Base-by-base conservation (phyloP, 2,113 vertebrate genomes). In the Phylloscopus trochiloides region DNA sequence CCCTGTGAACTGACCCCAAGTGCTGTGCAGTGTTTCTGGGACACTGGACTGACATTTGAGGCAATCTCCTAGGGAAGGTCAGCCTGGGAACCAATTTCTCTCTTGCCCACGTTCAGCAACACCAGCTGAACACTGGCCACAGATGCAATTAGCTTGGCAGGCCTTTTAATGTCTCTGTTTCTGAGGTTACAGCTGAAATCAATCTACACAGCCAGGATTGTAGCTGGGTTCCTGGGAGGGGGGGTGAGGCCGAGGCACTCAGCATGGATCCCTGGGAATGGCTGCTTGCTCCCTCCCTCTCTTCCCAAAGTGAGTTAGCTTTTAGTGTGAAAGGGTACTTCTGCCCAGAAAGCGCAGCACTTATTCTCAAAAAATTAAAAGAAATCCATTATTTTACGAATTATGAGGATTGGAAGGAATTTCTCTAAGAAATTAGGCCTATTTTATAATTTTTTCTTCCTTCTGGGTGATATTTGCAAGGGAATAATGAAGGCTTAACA, bases 211-310 rank as follows among this genome's bases (percentile, higher is more conserved):
- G 72, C 14, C 5, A 8, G 4, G 15, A 12, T 26, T 57, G 2
- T 18, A 73, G 32, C 55, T 34, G 89, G 12, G 21, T 38, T 68
- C 12, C 2, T 5, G 3, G 63, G 16, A 59, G 26, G 38, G 42
- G 45, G 45, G 10, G 38, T 2, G 16, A 85, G 28, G 61, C 2
- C 0, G 6, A 75, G 29, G n/a, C 29, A 32, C 43, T 40, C 2
- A 0, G 8, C 2, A 0, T 21, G 65, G n/a, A 57, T 85, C 17
- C 31, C 42, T 2, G 1, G 54, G 45, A 88, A 63, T 0, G 1
- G 20, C 68, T 83, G 47, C 36, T 93, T 59, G 63, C 48, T 51
- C 17, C 47, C 36, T 67, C 26, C 43, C 17, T 82, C 36, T 10
- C 36, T 36, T 88, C 67, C 22, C 51, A 75, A 68, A 59, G 13